Evolutionary conservation across 2,888 invertebrate species (phyloP).

Genomic region (Cantharis lateralis): DNA sequence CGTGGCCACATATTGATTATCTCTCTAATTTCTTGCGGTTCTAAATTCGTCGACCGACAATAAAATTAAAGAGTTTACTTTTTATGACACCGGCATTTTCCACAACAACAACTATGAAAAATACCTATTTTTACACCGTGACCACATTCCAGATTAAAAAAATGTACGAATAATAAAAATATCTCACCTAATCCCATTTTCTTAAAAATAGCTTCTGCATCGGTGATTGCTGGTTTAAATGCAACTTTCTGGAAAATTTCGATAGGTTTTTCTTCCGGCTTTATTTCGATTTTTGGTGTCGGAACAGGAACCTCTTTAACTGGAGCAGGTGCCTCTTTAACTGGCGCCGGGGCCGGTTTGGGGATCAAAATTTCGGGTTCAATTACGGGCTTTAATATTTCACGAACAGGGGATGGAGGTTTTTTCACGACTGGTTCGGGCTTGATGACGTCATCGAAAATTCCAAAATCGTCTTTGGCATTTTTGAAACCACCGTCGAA

Average conservation of each 20-base stretch:
- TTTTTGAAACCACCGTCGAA: conserved; percentile 14
- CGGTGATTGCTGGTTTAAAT: conserved; percentile 59
- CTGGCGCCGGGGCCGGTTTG: conserved; percentile 17
- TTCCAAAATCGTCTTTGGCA: conserved; percentile 10
- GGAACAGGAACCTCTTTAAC: background rate
- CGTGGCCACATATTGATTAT: background rate
- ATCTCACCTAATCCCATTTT: conserved; percentile 73
- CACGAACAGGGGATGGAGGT: conserved; percentile 22
- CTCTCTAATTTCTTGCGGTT: background rate
- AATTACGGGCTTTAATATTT: conserved; percentile 8
- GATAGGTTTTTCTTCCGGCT: conserved; percentile 36
- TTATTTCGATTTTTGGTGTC: conserved; percentile 11
- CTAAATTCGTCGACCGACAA: background rate
- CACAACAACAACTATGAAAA: background rate
- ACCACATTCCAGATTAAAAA: background rate
- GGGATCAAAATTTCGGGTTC: conserved; percentile 35
- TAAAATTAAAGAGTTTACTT: background rate
- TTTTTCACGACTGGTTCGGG: conserved; percentile 14
- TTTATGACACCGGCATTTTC: background rate
- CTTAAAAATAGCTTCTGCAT: conserved; percentile 72
- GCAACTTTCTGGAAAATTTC: conserved; percentile 33
- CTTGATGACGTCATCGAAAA: conserved; percentile 3
- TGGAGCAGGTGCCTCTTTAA: conserved; percentile 8
- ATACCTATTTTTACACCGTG: background rate
- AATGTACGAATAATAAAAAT: background rate